Evolutionary conservation across 92 coral and sea anemone species (phyloP).

Genomic region (Muricea muricata): DNA sequence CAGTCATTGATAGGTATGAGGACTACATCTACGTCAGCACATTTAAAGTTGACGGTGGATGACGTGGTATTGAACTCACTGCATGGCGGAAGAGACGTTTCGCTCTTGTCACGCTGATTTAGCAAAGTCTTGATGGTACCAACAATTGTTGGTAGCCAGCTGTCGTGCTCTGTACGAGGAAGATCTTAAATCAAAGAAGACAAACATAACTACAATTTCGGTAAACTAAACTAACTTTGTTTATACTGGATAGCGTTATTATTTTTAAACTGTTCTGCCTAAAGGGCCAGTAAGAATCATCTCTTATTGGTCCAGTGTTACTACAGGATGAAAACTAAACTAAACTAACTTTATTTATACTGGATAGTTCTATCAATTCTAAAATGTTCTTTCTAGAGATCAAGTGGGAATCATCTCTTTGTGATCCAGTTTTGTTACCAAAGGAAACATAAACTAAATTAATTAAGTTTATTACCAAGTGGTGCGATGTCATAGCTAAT

Average conservation of each 20-base stretch:
- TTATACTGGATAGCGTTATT: neutral
- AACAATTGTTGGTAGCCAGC: constrained; percentile 97
- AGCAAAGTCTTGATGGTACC: constrained; percentile 86
- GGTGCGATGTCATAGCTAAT: too few species aligned
- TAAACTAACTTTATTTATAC: neutral
- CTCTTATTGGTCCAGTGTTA: too few species aligned
- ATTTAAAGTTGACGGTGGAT: constrained; percentile 79
- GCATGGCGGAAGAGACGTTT: constrained; percentile 80
- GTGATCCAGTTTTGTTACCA: too few species aligned
- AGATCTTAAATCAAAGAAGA: constrained; percentile 67
- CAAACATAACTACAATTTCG: neutral
- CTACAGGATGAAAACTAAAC: neutral
- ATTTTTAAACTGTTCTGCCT: neutral
- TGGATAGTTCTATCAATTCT: neutral
- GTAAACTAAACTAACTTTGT: neutral
- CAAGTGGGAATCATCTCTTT: neutral
- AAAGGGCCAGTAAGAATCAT: neutral
- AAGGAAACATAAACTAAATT: too few species aligned
- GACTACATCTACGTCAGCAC: constrained; percentile 79
- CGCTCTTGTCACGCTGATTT: constrained; percentile 70
- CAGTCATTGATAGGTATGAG: constrained; percentile 89
- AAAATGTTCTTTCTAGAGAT: neutral
- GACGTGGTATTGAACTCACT: constrained; percentile 84
- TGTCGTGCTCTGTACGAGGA: constrained; percentile 91
- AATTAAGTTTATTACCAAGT: too few species aligned